Conservation (phyloP, 2,888 invertebrate genomes). For the Philopedon plagiatum region DNA sequence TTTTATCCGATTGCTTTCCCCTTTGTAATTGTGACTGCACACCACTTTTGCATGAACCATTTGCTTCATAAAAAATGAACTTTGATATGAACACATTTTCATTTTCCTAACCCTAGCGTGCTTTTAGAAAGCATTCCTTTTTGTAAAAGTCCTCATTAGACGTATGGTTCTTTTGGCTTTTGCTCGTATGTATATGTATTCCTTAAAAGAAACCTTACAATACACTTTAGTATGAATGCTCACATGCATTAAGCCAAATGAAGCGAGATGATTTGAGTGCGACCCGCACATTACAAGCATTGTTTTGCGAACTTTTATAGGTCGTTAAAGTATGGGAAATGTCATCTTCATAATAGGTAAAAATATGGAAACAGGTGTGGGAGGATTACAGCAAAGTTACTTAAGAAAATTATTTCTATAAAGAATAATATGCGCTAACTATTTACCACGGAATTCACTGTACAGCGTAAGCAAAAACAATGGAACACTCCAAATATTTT, state of each 20-base stretch:
- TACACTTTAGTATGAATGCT: not conserved
- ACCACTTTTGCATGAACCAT: too few relatives aligned
- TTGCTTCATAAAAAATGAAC: too few relatives aligned
- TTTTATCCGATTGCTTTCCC: too few relatives aligned
- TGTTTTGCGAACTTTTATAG: not conserved
- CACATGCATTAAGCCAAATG: conserved; percentile 26
- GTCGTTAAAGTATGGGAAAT: not conserved
- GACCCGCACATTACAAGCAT: not conserved
- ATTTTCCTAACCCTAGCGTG: too few relatives aligned
- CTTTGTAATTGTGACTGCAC: too few relatives aligned
- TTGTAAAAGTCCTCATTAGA: too few relatives aligned
- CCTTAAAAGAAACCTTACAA: not conserved
- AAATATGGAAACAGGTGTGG: not conserved
- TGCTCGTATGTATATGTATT: not conserved
- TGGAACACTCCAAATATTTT: too few relatives aligned
- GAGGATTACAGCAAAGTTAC: not conserved
- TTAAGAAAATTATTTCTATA: not conserved
- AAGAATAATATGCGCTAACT: too few relatives aligned
- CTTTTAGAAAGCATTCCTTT: too few relatives aligned
- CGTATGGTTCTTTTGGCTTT: not conserved
- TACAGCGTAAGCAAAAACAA: too few relatives aligned
- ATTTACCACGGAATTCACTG: too few relatives aligned
- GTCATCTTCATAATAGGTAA: not conserved
- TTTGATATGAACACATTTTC: too few relatives aligned
- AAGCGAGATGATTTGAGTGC: conserved; percentile 42